These are phyloP conservation scores for Spermophilus dauricus DNA, from an alignment of 2,113 vertebrate genomes.

Conservation along the genomic window DNA sequence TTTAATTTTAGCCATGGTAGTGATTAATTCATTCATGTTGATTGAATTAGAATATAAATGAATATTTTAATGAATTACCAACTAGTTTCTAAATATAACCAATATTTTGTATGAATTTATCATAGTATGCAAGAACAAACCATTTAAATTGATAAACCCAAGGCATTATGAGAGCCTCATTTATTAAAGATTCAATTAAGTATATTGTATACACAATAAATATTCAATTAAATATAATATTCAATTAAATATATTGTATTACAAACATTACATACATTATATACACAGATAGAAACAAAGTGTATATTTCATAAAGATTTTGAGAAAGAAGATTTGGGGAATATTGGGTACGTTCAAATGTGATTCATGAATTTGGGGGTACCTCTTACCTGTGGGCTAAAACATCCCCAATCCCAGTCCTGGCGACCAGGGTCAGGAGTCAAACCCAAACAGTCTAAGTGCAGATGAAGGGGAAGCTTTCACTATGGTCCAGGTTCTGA, in stretches of 20 bases:
- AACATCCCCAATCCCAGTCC: neutral
- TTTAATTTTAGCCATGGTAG: neutral
- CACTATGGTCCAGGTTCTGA: neutral
- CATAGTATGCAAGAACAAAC: neutral
- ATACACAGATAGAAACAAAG: neutral
- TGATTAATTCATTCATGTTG: neutral
- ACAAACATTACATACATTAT: no score
- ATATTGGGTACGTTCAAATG: neutral
- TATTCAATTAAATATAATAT: neutral
- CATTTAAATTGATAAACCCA: neutral
- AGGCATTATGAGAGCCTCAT: neutral
- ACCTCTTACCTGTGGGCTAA: neutral
- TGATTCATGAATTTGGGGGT: neutral
- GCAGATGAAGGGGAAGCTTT: neutral
- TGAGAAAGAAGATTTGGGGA: slow-evolving; percentile 40
- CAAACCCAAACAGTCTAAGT: neutral
- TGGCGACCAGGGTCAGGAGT: neutral
- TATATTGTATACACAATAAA: neutral
- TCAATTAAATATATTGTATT: neutral
- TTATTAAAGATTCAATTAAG: neutral
- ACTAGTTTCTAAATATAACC: slow-evolving; percentile 7
- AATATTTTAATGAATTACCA: neutral
- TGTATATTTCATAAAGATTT: neutral
- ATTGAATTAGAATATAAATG: neutral
- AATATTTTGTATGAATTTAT: neutral